Evolutionary conservation across 2,797 vertebrate genomes (phyloP).

Genomic region (Eulemur rubriventer): DNA sequence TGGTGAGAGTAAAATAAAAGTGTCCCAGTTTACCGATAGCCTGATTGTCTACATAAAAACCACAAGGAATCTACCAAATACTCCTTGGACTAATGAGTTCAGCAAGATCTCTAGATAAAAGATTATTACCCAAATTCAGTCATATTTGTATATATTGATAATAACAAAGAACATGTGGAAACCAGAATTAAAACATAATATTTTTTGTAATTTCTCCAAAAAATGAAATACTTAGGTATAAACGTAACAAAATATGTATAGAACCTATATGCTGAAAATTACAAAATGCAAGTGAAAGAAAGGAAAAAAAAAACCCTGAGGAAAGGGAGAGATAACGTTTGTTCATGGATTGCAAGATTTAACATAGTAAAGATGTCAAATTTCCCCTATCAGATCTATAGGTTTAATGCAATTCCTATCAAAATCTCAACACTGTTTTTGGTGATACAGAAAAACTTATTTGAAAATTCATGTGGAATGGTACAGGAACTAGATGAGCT

Average conservation of each 20-base stretch:
- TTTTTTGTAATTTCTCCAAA: not conserved
- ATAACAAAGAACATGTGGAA: not conserved
- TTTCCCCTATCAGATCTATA: not conserved
- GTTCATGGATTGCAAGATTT: not conserved
- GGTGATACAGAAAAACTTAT: not conserved
- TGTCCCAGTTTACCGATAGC: not conserved
- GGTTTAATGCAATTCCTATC: not conserved
- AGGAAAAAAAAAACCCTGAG: not conserved
- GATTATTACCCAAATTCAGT: not conserved
- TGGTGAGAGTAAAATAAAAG: not conserved
- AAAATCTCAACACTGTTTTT: not conserved
- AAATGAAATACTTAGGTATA: not conserved
- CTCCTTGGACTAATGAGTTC: not conserved
- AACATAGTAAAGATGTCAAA: not conserved
- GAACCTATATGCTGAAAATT: not conserved
- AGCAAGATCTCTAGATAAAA: not conserved
- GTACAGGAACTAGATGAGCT: not conserved
- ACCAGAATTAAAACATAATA: not conserved
- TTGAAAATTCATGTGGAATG: not conserved
- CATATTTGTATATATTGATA: not conserved
- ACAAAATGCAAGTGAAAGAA: not conserved
- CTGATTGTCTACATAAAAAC: not conserved
- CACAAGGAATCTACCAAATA: not conserved
- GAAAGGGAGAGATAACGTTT: not conserved
- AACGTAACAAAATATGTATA: not conserved